Evolutionary conservation across 2,797 vertebrate genomes (phyloP), one percentile per base, ranked within the genome.

Genomic region (Emys orbicularis): DNA sequence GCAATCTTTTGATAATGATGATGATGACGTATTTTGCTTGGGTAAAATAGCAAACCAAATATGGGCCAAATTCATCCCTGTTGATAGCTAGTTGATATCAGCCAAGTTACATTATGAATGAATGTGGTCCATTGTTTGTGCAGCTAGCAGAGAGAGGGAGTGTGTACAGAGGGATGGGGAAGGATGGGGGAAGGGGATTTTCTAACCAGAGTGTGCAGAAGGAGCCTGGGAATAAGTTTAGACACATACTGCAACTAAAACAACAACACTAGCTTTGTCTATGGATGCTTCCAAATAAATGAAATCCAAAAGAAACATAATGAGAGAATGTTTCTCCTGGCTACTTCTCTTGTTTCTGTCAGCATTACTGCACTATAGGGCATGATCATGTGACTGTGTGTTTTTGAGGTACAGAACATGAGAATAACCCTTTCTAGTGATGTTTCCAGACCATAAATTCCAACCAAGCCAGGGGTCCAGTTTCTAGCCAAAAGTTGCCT

Each of bases 221-320:
- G 95, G 95, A 89, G 83, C 74, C 85, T 25, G 12, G 89, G 90
- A 90, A 96, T 88, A 94, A 65, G 56, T 86, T 96, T 95, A 95
- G 94, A 95, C 96, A 94, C 89, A 95, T 97, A 96, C 85, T 88
- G 89, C 93, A 96, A 81, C 92, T 97, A 97, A 97, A 97, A 96
- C 90, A 93, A 81, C 94, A 84, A 94, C 94, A 92, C 90, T 93
- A 81, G 52, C 91, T 97, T 97, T 97, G 94, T 97, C 95, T 96
- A 90, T 97, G 93, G 87, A 96, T 97, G 95, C 96, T 97, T 97
- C 89, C 91, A 97, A 89, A 97, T 90, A 97, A 97, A 85, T 59
- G 94, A 89, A 82, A 83, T 97, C 96, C 96, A 97, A 98, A 94
- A 68, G 96, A 97, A 98, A 97, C 92, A 97, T 94, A 97, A 79